These are phyloP conservation scores for Seriola dumerili DNA, from an alignment of 2,113 vertebrate genomes.

Conservation along the genomic window DNA sequence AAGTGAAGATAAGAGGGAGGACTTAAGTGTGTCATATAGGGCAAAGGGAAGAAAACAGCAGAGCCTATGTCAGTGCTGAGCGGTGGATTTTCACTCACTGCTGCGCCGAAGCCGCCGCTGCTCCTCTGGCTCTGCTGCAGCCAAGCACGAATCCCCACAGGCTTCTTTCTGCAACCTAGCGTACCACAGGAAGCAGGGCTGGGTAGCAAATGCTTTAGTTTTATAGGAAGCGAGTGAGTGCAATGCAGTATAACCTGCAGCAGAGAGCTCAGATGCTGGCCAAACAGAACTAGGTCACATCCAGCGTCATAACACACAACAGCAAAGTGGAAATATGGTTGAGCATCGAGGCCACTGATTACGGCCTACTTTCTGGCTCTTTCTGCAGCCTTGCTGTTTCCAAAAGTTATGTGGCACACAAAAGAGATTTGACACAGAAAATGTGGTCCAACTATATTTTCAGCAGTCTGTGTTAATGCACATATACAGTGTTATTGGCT, in stretches of 20 bases:
- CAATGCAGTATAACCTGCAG: conserved; percentile 74
- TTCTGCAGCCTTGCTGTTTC: conserved; percentile 65
- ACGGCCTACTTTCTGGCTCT: conserved; percentile 71
- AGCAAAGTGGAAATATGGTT: conserved; percentile 57
- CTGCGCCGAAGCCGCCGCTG: conserved; percentile 35
- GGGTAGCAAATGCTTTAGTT: conserved; percentile 36
- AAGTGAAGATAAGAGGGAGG: neutral
- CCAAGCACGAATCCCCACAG: conserved; percentile 60
- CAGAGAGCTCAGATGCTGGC: conserved; percentile 66
- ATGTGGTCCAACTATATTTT: neutral
- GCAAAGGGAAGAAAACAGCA: neutral
- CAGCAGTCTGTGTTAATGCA: conserved; percentile 6
- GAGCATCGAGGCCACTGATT: conserved; percentile 55
- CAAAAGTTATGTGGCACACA: conserved; percentile 47
- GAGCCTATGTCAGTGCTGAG: conserved; percentile 44
- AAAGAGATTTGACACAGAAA: conserved; percentile 35
- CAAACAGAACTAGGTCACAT: conserved; percentile 73
- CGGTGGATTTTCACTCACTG: conserved; percentile 11
- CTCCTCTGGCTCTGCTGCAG: conserved; percentile 47
- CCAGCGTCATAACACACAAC: conserved; percentile 57
- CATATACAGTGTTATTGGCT: no score
- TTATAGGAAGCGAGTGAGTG: conserved; percentile 57
- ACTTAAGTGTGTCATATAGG: conserved; percentile 5
- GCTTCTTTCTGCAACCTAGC: conserved; percentile 31
- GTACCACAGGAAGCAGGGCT: conserved; percentile 41